Base-by-base conservation (phyloP, 2,888 invertebrate species). In the Fissipunctia ypsillon region DNA sequence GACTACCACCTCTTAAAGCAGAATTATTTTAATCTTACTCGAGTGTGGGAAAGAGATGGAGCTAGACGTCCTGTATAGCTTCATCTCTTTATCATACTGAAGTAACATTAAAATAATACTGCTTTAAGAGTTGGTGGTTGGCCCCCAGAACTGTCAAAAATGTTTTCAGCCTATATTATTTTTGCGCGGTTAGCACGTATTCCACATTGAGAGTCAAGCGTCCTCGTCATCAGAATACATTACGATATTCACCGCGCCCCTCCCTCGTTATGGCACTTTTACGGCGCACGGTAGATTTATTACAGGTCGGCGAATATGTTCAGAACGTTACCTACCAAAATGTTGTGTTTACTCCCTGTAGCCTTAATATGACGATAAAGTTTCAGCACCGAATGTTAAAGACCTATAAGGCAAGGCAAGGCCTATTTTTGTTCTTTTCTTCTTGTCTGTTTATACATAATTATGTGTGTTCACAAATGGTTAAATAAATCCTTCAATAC, bases 281-380 rank as follows among this genome's bases (percentile, higher is more conserved):
- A 81, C 35, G 80, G 67, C 60, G 59, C 9, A 35, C 41, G 10
- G 43, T 43, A 80, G 67, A 84, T 81, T 84, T 84, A 80, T 79
- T 56, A 60, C 4, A 28, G 59, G 28, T 10, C 28, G 45, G 50
- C 12, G 12, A 35, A 12, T 52, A 67, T 78, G 70, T 70, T n/a
- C 16, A n/a, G 48, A 38, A 35, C 9, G 7, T 65, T 65, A 14
- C 3, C 22, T 65, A 12, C 16, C 25, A 25, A 45, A 66, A 56
- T 35, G 7, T 59, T 64, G 22, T 64, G 64, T 64, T 78, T 78
- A 52, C 52, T 22, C 16, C 14, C 16, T 60, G 22, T 4, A 41
- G 10, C 25, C 6, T 25, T 16, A 31, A 65, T 25, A 65, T 7
- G 66, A 14, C 14, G 25, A 35, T 25, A 28, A 28, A 16, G 6